A percentile compares a stretch with the other conserved stretches of the same genome.
These are phyloP conservation scores for Aphelinus certus DNA, from an alignment of 1,140 invertebrate species.

Conservation along the genomic window DNA sequence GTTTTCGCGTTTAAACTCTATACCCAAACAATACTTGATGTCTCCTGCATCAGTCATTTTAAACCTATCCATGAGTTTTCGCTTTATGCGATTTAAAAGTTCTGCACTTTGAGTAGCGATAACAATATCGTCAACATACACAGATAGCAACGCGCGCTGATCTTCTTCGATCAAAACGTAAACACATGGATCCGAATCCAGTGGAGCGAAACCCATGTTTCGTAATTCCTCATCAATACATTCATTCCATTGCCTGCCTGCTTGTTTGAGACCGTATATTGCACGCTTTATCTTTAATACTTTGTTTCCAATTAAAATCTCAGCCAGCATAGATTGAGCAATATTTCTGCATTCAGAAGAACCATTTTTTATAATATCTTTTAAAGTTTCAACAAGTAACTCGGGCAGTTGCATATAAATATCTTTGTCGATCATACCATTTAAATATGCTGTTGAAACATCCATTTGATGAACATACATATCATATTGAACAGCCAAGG, in stretches of 20 bases:
- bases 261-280: constrained; percentile 6
- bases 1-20: constrained; percentile 18
- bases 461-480: constrained; percentile 7
- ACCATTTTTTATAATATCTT: neutral
- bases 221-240: too few relatives aligned
- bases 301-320: neutral
- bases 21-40: constrained; percentile 34
- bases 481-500: neutral
- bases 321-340: neutral
- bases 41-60: constrained; percentile 37
- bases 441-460: constrained; percentile 1
- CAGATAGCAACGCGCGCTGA: neutral
- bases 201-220: too few relatives aligned
- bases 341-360: too few relatives aligned
- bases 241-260: constrained; percentile 9
- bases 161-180: neutral
- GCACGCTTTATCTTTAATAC: neutral
- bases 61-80: constrained; percentile 3
- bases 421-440: neutral
- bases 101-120: neutral
- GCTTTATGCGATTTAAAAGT: neutral
- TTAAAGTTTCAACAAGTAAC: neutral
- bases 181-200: neutral
- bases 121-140: constrained; percentile 23
- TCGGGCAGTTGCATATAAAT: constrained; percentile 1